Percentiles rank a stretch among this genome's conserved stretches.
These are phyloP conservation scores for Aculops lycopersici DNA, from an alignment of 1,140 invertebrate species.

Conservation along the genomic window DNA sequence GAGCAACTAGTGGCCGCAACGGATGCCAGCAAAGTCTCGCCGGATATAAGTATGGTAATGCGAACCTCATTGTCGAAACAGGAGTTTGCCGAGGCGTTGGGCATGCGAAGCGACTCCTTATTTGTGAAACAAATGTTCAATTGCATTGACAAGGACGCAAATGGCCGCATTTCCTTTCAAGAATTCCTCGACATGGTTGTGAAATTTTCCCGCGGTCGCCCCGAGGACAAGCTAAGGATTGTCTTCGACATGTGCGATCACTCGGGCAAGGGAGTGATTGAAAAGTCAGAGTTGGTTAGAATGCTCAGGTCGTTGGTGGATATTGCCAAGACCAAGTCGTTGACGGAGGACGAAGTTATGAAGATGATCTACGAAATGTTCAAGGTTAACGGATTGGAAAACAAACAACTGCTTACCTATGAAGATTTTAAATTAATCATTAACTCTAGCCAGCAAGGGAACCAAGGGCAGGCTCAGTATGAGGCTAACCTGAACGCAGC, in stretches of 20 bases:
- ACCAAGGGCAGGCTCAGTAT: too few species aligned
- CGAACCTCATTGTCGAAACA: constrained; percentile 61
- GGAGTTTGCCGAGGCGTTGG: constrained; percentile 83
- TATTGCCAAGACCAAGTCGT: constrained; percentile 41
- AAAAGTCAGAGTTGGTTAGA: constrained; percentile 67
- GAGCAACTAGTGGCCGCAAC: not conserved
- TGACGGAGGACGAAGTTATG: constrained; percentile 30
- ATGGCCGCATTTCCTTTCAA: constrained; percentile 81
- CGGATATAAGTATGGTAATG: constrained; percentile 60
- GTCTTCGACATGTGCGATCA: constrained; percentile 98
- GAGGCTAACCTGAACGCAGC: not conserved
- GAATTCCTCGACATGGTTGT: constrained; percentile 89
- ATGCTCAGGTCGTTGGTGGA: constrained; percentile 75
- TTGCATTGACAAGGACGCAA: constrained; percentile 79
- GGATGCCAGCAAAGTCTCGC: not conserved
- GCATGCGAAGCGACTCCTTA: constrained; percentile 75
- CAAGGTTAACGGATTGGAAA: constrained; percentile 52
- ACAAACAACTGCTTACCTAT: constrained; percentile 67
- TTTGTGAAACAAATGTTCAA: constrained; percentile 99
- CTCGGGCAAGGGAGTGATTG: constrained; percentile 71
- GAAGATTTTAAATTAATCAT: constrained; percentile 83
- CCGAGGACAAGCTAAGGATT: constrained; percentile 76
- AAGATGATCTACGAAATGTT: constrained; percentile 83
- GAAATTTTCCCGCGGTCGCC: constrained; percentile 31
- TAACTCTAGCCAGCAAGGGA: too few species aligned